Conservation (phyloP, 1,140 invertebrate species). For the Eupristina koningsbergeri region DNA sequence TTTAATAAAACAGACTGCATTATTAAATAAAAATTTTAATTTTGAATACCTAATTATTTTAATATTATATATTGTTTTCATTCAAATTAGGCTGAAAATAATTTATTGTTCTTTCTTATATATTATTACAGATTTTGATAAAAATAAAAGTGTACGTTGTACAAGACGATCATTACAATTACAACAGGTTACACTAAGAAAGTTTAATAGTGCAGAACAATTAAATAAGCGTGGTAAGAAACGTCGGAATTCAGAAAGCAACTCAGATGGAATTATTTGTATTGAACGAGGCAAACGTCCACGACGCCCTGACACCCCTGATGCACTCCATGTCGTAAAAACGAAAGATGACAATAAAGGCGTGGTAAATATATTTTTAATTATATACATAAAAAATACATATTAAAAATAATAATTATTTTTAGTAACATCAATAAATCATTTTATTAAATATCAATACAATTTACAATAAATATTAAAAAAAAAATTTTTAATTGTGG, state of each 20-base stretch:
- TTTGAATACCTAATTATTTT: no score
- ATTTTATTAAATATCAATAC: no score
- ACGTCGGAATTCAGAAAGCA: conserved; percentile 43
- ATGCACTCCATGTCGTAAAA: conserved; percentile 4
- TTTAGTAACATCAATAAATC: no score
- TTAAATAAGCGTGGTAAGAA: conserved; percentile 38
- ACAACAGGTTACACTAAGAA: background rate
- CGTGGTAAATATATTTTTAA: background rate
- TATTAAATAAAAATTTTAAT: no score
- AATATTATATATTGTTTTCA: no score
- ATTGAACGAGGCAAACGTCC: conserved; percentile 40
- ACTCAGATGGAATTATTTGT: conserved; percentile 19
- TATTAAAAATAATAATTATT: no score
- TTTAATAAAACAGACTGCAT: no score
- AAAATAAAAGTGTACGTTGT: conserved; percentile 8
- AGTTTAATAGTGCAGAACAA: conserved; percentile 37
- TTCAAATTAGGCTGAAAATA: no score
- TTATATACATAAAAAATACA: background rate
- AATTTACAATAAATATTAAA: no score
- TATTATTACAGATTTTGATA: background rate
- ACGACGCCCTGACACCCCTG: background rate
- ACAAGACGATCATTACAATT: conserved; percentile 33
- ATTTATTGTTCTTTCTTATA: no score
- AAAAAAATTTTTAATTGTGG: no score
- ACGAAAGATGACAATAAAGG: background rate